Conservation (phyloP, 2,113 vertebrate genomes). For the Athene cunicularia region DNA sequence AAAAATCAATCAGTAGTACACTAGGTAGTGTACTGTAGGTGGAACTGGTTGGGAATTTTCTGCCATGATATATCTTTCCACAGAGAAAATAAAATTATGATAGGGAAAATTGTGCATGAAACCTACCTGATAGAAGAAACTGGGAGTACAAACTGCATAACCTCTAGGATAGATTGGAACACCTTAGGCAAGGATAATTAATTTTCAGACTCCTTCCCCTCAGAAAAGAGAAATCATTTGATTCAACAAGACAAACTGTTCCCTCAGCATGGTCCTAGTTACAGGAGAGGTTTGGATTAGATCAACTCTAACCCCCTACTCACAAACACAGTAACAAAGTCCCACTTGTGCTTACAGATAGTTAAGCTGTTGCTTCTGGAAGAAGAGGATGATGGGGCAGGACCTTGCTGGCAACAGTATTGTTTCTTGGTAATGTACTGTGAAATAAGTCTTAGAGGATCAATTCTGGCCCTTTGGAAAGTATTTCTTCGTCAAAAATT, state of each 20-base stretch:
- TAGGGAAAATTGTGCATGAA: background rate
- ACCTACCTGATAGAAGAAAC: background rate
- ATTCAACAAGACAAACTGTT: background rate
- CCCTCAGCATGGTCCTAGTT: background rate
- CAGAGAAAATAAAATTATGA: background rate
- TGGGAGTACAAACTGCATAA: background rate
- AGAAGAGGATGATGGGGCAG: background rate
- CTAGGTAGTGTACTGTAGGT: background rate
- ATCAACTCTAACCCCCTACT: background rate
- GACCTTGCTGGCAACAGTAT: background rate
- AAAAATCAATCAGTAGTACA: background rate
- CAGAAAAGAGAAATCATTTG: background rate
- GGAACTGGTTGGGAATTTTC: background rate
- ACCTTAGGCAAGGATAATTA: background rate
- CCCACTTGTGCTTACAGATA: background rate
- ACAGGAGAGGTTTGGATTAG: background rate
- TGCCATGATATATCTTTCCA: background rate
- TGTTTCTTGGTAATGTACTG: background rate
- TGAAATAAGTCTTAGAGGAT: background rate
- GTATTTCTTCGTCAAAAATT: background rate
- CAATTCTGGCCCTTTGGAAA: background rate
- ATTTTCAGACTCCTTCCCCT: background rate
- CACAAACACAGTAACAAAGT: background rate
- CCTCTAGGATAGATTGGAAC: background rate
- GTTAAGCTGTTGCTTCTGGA: background rate